phyloP scores from a whole-genome alignment of 2,888 invertebrate species.

The Terebella lapidaria region DNA sequence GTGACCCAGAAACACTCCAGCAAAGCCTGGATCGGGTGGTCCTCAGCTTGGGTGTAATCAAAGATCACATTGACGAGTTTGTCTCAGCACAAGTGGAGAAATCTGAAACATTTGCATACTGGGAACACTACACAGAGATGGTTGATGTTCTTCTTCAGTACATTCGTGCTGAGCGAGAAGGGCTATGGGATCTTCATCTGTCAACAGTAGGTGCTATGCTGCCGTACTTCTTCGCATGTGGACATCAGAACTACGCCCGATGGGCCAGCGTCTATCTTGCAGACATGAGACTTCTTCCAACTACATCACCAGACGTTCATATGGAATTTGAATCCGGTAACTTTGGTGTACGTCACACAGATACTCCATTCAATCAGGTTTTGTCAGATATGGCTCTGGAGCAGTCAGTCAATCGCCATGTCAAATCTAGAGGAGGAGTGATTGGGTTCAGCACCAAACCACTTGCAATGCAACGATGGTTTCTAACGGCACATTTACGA shows the following conservation, averaged over 20 bases:
- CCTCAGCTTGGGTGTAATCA: too few relatives aligned
- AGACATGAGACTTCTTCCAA: constrained; percentile 8
- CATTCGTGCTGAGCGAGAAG: too few relatives aligned
- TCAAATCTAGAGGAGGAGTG: neutral
- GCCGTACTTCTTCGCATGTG: constrained; percentile 2
- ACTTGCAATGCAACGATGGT: neutral
- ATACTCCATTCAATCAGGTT: constrained; percentile 5
- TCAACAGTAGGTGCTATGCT: neutral
- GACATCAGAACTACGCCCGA: constrained; percentile 7
- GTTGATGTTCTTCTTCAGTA: too few relatives aligned
- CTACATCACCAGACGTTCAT: constrained; percentile 3
- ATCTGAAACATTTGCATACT: too few relatives aligned
- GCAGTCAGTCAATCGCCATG: constrained; percentile 6
- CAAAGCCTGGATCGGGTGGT: too few relatives aligned
- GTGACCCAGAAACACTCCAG: too few relatives aligned
- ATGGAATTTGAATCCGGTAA: constrained; percentile 3
- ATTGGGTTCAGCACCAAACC: neutral
- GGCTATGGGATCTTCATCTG: neutral
- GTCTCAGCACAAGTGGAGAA: too few relatives aligned
- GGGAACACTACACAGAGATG: too few relatives aligned
- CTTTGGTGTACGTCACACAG: constrained; percentile 5
- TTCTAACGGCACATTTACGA: neutral
- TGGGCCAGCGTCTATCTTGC: constrained; percentile 6
- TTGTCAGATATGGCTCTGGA: constrained; percentile 9
- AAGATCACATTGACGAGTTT: too few relatives aligned